Conservation (phyloP, 2,797 vertebrate species). For the Typhlichthys eigenmanni region DNA sequence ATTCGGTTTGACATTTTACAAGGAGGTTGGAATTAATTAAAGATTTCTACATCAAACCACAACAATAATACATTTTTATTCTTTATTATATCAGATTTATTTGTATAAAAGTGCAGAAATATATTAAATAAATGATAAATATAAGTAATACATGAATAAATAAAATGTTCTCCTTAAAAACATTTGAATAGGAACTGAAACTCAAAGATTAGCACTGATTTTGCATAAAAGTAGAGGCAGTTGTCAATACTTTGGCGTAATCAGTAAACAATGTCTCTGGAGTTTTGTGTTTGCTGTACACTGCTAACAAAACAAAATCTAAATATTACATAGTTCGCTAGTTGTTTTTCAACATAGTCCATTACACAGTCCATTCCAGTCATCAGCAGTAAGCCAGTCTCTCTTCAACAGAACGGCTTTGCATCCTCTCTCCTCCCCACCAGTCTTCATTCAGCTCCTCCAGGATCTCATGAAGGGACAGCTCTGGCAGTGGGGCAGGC, state of each 20-base stretch:
- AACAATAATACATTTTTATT: neutral
- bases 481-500: constrained; percentile 59
- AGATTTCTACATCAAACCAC: neutral
- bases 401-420: constrained; percentile 15
- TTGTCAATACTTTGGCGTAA: neutral
- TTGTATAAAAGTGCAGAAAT: constrained; percentile 61
- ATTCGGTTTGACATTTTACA: neutral
- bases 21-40: neutral
- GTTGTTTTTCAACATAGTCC: constrained; percentile 22
- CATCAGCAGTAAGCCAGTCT: constrained; percentile 42
- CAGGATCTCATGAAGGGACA: constrained; percentile 76
- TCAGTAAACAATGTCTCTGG: neutral
- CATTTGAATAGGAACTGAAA: neutral
- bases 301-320: constrained; percentile 8
- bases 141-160: constrained; percentile 39
- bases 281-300: constrained; percentile 4
- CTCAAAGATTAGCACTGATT: constrained; percentile 9
- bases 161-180: constrained; percentile 15
- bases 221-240: no score
- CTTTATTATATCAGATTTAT: constrained; percentile 50
- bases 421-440: constrained; percentile 51
- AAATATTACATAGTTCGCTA: constrained; percentile 36
- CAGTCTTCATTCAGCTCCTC: constrained; percentile 70
- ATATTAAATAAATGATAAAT: constrained; percentile 60
- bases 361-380: neutral